Base-by-base conservation (phyloP, 2,888 invertebrate genomes). In the Eurytoma adleriae region DNA sequence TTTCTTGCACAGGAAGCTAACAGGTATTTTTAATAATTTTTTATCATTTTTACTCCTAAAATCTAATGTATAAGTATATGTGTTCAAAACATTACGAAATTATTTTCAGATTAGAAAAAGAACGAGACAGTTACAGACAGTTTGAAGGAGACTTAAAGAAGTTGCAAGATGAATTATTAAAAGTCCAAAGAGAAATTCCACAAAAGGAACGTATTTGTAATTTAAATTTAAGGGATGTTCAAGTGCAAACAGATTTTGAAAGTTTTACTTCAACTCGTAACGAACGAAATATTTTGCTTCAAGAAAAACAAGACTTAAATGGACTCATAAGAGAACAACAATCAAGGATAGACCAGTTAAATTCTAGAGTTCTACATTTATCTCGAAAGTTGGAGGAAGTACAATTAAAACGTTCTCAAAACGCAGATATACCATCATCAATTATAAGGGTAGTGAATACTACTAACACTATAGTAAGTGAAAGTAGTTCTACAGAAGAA, bases 401-500 rank as follows among this genome's bases (percentile, higher is more conserved):
- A 7, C 87, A 88, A 75, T 82, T 86, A 12, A 50, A 83, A 5
- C 84, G 80, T 76, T 77, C 84, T 7, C 82, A 72, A 0, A 76
- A 67, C 12, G n/a, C 82, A 1, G 85, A 87, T 62, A 50, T 85
- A 12, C 82, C 86, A n/a, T 62, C 77, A 7, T 82, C 84, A 16
- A 79, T 83, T 5, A 68, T 83, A 14, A 83, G 80, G 79, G 79
- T 84, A 40, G 72, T 84, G 13, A 86, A 86, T 66, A 80, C 83
- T 0, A 80, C 83, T 0, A 87, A 86, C 27, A 88, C 87, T 18
- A 67, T 89, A 20, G 81, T 90, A 3, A 90, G 90, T 67, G 90
- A 91, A 78, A 89, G 87, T 18, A 91, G 90, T 83, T 90, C 90
- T 0, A 90, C 90, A 0, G 90, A 91, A 66, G 90, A 91, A 74